Conservation (phyloP, 1,140 invertebrate species). For the Zeugodacus cucurbitae region DNA sequence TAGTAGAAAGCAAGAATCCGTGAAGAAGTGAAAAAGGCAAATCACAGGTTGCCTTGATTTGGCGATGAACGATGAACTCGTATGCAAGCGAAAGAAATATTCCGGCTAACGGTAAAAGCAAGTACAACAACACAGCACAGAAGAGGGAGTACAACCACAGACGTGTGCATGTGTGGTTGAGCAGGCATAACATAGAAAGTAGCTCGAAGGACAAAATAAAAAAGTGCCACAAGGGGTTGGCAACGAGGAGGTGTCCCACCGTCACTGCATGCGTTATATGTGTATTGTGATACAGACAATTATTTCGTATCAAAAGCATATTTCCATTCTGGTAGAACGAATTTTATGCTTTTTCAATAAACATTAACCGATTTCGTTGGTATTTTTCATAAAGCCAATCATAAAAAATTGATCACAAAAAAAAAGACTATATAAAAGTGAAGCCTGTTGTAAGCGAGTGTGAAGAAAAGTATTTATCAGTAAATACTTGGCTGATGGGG, state of each 20-base stretch:
- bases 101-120: not conserved
- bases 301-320: slow-evolving; percentile 67
- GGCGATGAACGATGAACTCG: not conserved
- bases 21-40: slow-evolving; percentile 16
- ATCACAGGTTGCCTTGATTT: not conserved
- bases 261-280: slow-evolving; percentile 45
- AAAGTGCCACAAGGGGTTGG: not conserved
- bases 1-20: not conserved
- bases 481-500: not conserved
- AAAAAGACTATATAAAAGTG: not conserved
- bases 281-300: slow-evolving; percentile 42
- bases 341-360: slow-evolving; percentile 67
- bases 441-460: not conserved
- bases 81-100: not conserved
- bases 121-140: not conserved
- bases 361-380: slow-evolving; percentile 64
- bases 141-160: not conserved
- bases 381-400: slow-evolving; percentile 51
- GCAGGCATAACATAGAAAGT: not conserved
- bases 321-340: slow-evolving; percentile 67
- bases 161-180: not conserved
- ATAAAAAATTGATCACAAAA: not conserved
- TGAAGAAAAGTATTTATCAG: slow-evolving; percentile 10
- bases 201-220: not conserved
- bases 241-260: not conserved